These are phyloP conservation scores for Labrus mixtus DNA, from an alignment of 2,113 vertebrate genomes.

Conservation along the genomic window DNA sequence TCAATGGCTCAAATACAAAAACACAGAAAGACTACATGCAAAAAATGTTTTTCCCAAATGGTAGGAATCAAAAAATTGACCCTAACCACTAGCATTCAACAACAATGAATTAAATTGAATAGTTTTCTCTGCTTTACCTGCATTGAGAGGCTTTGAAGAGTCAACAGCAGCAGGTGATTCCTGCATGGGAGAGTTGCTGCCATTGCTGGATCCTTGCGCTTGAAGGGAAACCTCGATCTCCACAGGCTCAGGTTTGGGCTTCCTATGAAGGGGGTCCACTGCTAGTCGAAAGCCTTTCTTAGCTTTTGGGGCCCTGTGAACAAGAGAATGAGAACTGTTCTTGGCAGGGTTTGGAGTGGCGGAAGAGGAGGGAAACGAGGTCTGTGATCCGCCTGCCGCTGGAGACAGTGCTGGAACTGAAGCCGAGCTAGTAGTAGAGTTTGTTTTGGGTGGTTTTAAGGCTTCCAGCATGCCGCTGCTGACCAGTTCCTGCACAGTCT, in stretches of 20 bases:
- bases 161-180: constrained; percentile 5
- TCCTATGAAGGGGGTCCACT: constrained; percentile 73
- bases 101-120: background rate
- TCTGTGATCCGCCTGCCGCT: background rate
- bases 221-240: constrained; percentile 66
- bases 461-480: constrained; percentile 59
- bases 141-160: constrained; percentile 30
- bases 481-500: constrained; percentile 81
- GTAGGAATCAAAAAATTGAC: background rate
- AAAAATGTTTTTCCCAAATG: no score
- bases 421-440: constrained; percentile 9
- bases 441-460: background rate
- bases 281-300: constrained; percentile 81
- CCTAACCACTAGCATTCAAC: no score
- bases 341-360: constrained; percentile 33
- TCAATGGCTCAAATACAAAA: background rate
- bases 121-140: constrained; percentile 36
- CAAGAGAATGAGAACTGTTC: constrained; percentile 6
- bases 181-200: constrained; percentile 12
- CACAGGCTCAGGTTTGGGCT: constrained; percentile 83
- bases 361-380: constrained; percentile 11
- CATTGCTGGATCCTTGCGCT: background rate
- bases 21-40: background rate
- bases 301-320: constrained; percentile 75
- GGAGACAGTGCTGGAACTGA: constrained; percentile 15